Evolutionary conservation across 2,797 vertebrate species (phyloP).

Genomic region (Arrhamphus sclerolepis): DNA sequence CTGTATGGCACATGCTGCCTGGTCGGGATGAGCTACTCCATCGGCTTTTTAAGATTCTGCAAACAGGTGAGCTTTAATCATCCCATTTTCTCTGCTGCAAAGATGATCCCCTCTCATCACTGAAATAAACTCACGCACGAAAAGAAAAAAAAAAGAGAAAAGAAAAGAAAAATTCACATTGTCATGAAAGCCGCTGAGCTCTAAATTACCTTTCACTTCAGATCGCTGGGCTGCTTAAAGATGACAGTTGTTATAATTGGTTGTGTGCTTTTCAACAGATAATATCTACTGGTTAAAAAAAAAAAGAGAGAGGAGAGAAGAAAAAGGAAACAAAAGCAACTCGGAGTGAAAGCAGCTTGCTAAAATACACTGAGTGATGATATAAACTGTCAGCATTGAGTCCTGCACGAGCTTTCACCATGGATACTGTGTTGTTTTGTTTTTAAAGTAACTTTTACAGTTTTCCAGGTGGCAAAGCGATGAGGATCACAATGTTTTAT

Average conservation of each 20-base stretch:
- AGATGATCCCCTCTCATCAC: conserved; percentile 8
- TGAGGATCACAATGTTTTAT: no score
- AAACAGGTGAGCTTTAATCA: conserved; percentile 88
- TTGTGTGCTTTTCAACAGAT: conserved; percentile 53
- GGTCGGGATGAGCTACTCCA: conserved; percentile 90
- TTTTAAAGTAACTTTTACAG: conserved; percentile 42
- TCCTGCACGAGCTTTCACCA: conserved; percentile 46
- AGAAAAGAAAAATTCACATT: conserved; percentile 21
- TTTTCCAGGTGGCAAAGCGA: conserved; percentile 13
- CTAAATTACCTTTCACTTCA: conserved; percentile 44
- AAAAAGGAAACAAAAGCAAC: conserved; percentile 68
- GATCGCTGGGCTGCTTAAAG: conserved; percentile 43
- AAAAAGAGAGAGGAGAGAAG: conserved; percentile 31
- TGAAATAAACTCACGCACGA: conserved; percentile 17
- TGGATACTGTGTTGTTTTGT: no score
- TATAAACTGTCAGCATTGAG: conserved; percentile 66
- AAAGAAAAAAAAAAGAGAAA: conserved; percentile 12
- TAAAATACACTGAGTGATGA: conserved; percentile 71
- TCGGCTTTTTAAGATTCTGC: conserved; percentile 96
- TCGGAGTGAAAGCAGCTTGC: conserved; percentile 63
- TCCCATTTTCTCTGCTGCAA: conserved; percentile 16
- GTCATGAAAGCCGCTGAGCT: neutral
- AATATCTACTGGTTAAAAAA: conserved; percentile 48
- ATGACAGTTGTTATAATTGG: conserved; percentile 65
- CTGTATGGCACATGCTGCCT: conserved; percentile 94